These are phyloP conservation scores for Azorinus chamasolen DNA, from an alignment of 2,888 invertebrate species.

Conservation along the genomic window DNA sequence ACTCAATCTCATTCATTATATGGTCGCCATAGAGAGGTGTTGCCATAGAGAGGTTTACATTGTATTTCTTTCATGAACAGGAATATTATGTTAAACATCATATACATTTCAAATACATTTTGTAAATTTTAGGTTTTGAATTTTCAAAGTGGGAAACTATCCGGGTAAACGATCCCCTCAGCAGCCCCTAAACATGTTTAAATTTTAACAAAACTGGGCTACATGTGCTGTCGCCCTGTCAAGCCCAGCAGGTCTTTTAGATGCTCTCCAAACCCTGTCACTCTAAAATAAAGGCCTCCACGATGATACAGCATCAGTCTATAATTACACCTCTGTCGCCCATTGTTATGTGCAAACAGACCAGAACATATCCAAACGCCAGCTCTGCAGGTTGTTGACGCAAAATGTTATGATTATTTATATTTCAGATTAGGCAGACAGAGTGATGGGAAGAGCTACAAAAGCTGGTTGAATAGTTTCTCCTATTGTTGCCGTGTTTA, in stretches of 20 bases:
- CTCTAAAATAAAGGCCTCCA: constrained; percentile 47
- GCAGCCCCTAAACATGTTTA: constrained; percentile 55
- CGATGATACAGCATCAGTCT: constrained; percentile 50
- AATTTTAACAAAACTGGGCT: constrained; percentile 45
- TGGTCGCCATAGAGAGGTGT: too few relatives aligned
- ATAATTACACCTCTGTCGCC: constrained; percentile 55
- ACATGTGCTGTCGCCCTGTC: constrained; percentile 38
- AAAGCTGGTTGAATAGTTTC: too few relatives aligned
- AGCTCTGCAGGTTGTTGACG: constrained; percentile 60
- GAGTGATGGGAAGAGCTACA: too few relatives aligned
- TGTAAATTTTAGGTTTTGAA: background rate
- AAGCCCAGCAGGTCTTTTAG: constrained; percentile 46
- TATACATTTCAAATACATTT: too few relatives aligned
- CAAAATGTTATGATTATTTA: constrained; percentile 64
- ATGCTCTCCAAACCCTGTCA: constrained; percentile 53
- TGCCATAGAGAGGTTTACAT: too few relatives aligned
- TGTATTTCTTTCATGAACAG: too few relatives aligned
- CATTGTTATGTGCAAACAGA: constrained; percentile 50
- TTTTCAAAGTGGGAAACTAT: constrained; percentile 16
- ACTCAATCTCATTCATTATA: too few relatives aligned
- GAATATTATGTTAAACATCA: too few relatives aligned
- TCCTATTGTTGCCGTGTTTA: too few relatives aligned
- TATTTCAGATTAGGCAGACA: constrained; percentile 41
- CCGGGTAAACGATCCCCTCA: constrained; percentile 43
- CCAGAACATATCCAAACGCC: constrained; percentile 52